Conservation (phyloP, 1,140 invertebrate genomes). For the Drosophila teissieri region DNA sequence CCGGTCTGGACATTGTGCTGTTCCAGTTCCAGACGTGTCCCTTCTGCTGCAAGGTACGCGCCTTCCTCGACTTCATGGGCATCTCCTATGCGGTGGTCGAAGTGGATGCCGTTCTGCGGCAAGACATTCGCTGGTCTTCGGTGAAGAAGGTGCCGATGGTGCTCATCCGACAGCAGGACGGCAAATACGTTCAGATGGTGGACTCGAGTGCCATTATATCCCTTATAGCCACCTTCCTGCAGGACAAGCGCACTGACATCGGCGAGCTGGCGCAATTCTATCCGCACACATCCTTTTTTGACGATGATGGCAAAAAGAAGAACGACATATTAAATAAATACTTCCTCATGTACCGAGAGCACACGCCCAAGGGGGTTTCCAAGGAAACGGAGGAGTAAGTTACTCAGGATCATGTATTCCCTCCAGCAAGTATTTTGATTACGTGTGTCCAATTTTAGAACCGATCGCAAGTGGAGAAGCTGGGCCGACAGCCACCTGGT, state of each 20-base stretch:
- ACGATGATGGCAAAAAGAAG: constrained; percentile 89
- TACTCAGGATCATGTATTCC: no score
- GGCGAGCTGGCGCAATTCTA: constrained; percentile 93
- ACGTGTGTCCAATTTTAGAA: constrained; percentile 85
- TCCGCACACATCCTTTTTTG: constrained; percentile 89
- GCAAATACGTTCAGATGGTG: constrained; percentile 93
- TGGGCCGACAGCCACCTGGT: constrained; percentile 97
- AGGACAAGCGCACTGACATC: constrained; percentile 88
- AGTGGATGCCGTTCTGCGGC: constrained; percentile 92
- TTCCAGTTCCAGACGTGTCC: constrained; percentile 99
- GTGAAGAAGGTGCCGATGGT: constrained; percentile 99
- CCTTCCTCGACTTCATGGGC: constrained; percentile 96
- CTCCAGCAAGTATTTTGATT: no score
- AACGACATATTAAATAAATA: constrained; percentile 97
- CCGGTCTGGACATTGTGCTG: constrained; percentile 92
- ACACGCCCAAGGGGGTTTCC: constrained; percentile 85
- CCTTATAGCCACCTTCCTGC: constrained; percentile 91
- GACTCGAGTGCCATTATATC: constrained; percentile 98
- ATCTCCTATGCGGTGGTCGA: constrained; percentile 98
- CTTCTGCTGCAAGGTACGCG: constrained; percentile 99
- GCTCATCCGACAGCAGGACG: constrained; percentile 90
- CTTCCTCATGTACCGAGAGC: constrained; percentile 94
- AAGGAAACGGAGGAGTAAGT: constrained; percentile 89
- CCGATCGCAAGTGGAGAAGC: constrained; percentile 96
- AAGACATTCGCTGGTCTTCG: constrained; percentile 96